Evolutionary conservation across 64 coral and sea anemone genomes (phyloP), one percentile per base, ranked within the genome.

Genomic region (Acropora yongei): DNA sequence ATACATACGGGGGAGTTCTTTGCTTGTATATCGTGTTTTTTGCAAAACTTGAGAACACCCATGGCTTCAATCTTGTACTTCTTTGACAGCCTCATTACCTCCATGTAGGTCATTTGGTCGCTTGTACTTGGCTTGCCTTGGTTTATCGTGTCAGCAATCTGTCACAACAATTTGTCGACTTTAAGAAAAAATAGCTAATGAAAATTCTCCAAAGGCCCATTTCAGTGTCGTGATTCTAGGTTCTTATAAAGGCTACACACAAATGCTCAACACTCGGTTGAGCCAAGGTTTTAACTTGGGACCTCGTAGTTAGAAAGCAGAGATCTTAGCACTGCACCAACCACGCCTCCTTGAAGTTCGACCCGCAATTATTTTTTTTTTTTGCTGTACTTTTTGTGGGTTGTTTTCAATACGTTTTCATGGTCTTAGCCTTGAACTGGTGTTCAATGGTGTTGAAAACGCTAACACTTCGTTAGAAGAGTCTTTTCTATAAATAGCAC

Each of bases 51-150:
- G 77, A 82, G 88, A 4, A 67, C 88, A 47, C 88, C 88, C 88
- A 80, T 47, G 0, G 88, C 88, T 72, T 90, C 88, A 41, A 90
- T 49, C 41, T 90, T 60, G 77, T 90, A 90, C 55, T 80, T 8
- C 65, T 90, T 90, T 19, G 88, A 49, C 40, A 90, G 77, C n/a
- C 57, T 55, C 88, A 90, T 90, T 39, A 90, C 88, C 5, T 67
- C 41, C 51, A 90, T 47, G 14, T 90, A 90, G 44, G 6, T 50
- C 78, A 90, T 68, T 47, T 66, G 47, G 18, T 82, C 77, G 10
- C 10, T 71, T 11, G 17, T 17, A 80, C 48, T 80, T 76, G 16
- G 12, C 7, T 72, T 90, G 12, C 5, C 18, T 48, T 57, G 55
- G 78, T 82, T 82, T 82, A 90, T 74, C 14, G 42, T 69, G 0